Percentiles rank a stretch among this genome's conserved stretches.
Conservation (phyloP, 2,113 vertebrate species). For the Erinaceus europaeus region DNA sequence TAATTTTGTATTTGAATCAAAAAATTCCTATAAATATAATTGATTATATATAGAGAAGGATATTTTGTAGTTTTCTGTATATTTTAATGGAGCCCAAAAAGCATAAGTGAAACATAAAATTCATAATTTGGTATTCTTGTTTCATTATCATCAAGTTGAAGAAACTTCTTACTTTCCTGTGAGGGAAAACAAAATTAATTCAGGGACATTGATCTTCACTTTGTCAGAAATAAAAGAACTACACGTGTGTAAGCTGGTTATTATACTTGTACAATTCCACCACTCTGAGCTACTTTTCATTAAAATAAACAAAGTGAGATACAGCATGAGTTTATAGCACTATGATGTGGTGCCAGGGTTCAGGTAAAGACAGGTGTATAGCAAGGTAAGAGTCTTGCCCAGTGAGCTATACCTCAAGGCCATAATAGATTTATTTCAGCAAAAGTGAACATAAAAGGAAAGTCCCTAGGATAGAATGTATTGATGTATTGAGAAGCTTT, state of each 20-base stretch:
- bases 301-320: neutral
- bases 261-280: neutral
- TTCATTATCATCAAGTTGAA: neutral
- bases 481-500: conserved; percentile 38
- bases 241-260: too few relatives aligned
- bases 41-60: too few relatives aligned
- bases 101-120: neutral
- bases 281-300: neutral
- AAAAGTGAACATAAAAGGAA: conserved; percentile 1
- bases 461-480: neutral
- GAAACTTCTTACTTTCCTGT: neutral
- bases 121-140: neutral
- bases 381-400: too few relatives aligned
- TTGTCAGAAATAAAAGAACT: neutral
- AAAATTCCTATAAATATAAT: too few relatives aligned
- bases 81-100: neutral
- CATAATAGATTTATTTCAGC: conserved; percentile 17
- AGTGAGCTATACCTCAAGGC: too few relatives aligned
- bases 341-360: too few relatives aligned
- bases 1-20: too few relatives aligned
- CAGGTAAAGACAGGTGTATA: too few relatives aligned
- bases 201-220: neutral
- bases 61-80: too few relatives aligned
- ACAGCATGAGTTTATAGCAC: too few relatives aligned
- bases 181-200: neutral